A percentile compares a stretch with the other conserved stretches of the same genome.
phyloP scores from a whole-genome alignment of 2,113 vertebrate species.

The Archocentrus centrarchus region DNA sequence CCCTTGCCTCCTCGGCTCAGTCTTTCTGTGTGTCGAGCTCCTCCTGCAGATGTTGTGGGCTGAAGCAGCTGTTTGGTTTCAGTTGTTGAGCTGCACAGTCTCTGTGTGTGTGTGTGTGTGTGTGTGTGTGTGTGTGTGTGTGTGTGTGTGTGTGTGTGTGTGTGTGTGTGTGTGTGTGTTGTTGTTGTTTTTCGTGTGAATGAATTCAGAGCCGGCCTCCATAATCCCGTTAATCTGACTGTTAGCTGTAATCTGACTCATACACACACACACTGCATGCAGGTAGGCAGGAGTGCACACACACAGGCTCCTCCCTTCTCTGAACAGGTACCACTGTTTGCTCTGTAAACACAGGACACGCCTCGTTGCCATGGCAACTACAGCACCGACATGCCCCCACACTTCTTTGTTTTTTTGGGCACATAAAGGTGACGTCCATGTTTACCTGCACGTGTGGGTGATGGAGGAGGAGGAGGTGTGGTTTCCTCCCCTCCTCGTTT shows the following conservation, averaged over 20 bases:
- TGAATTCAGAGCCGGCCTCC: slow-evolving; percentile 33
- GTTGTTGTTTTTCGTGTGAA: slow-evolving; percentile 37
- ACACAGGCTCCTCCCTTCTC: slow-evolving; percentile 39
- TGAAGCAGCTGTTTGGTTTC: background rate
- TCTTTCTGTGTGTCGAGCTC: background rate
- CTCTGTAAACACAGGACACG: slow-evolving; percentile 92
- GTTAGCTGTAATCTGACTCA: slow-evolving; percentile 69
- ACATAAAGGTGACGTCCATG: background rate
- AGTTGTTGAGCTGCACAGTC: background rate
- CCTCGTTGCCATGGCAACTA: slow-evolving; percentile 88
- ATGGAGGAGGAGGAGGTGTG: background rate
- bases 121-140: background rate
- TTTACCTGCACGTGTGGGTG: background rate
- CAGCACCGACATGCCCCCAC: slow-evolving; percentile 61
- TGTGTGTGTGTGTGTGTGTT: background rate
- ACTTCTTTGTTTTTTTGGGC: slow-evolving; percentile 2
- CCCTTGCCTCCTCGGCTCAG: background rate
- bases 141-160: background rate
- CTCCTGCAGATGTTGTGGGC: background rate
- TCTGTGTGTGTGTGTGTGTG: background rate
- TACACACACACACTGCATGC: slow-evolving; percentile 23
- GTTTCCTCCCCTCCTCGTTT: background rate
- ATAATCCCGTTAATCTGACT: slow-evolving; percentile 75
- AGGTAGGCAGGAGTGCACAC: slow-evolving; percentile 13
- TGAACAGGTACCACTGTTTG: slow-evolving; percentile 95